Base-by-base conservation (phyloP, 2,888 invertebrate species). In the Ophioninae sp. region DNA sequence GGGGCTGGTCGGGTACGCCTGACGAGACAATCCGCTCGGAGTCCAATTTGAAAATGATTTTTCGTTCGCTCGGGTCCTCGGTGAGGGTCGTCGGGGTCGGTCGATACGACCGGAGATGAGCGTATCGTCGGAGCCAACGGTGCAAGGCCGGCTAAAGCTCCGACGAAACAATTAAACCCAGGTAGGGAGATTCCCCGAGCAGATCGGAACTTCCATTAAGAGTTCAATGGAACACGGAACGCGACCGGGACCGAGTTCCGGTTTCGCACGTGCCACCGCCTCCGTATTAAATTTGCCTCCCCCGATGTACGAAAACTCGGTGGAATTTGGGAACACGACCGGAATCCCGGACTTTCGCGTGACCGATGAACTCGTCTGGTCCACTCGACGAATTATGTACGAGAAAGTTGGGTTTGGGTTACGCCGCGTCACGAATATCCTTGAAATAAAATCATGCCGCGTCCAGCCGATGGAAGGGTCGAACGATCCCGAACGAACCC, bases 111-210 rank as follows among this genome's bases (percentile, higher is more conserved):
- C 72, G 41, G 72, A 37, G 72, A 72, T 72, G 61, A 61, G 59
- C 39, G 61, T 44, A 23, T 23, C 72, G 56, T 41, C 41, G 6
- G 41, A 72, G 17, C 17, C 23, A 17, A 30, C 59, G 17, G 39
- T n/a, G 37, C 1, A n/a, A 37, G 61, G 61, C 21, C 7, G 59
- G 7, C 61, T 37, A 72, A 41, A 30, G 13, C 56, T 21, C 20
- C 61, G 75, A 65, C 57, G 75, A 57, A 75, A 75, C 39, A 75
- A 75, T 75, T 13, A 57, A 65, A 65, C 20, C 65, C 13, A 50
- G 56, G 56, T 56, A 75, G 65, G 39, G 20, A 17, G 61, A 59
- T 21, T 44, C 61, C 13, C 23, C 21, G 23, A 41, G 21, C 23
- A 61, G 72, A 72, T 72, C 41, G 72, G 23, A 68, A 50, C 23